Conservation (phyloP, 2,888 invertebrate species). For the Polia nebulosa region DNA sequence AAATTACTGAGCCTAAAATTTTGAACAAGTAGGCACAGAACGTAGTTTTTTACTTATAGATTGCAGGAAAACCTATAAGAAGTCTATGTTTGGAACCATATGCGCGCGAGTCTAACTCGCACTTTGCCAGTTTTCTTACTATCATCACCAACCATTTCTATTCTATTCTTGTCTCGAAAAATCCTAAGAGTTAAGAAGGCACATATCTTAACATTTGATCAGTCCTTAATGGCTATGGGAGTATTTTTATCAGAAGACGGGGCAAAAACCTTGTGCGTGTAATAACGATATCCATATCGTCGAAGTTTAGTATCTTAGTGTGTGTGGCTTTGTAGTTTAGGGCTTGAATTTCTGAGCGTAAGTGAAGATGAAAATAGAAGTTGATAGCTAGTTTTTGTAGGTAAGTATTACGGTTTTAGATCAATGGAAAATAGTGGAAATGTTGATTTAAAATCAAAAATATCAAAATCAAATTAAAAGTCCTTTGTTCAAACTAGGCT, state of each 20-base stretch:
- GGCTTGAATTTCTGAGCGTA: neutral
- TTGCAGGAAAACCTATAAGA: too few relatives aligned
- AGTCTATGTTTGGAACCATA: too few relatives aligned
- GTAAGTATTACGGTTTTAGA: too few relatives aligned
- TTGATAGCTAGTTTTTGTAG: neutral
- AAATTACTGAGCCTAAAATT: too few relatives aligned
- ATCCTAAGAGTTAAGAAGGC: slow-evolving; percentile 1
- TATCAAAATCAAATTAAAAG: too few relatives aligned
- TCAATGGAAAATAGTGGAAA: too few relatives aligned
- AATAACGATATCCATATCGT: slow-evolving; percentile 29
- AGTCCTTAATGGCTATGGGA: slow-evolving; percentile 4
- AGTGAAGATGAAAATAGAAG: neutral
- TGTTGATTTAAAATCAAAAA: too few relatives aligned
- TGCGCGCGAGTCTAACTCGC: too few relatives aligned
- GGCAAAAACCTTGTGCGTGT: slow-evolving; percentile 6
- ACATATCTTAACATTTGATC: slow-evolving; percentile 27
- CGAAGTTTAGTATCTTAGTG: neutral
- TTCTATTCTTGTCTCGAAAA: slow-evolving; percentile 14
- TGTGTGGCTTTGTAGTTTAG: neutral
- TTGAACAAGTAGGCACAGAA: too few relatives aligned
- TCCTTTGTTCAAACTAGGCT: too few relatives aligned
- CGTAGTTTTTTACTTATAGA: too few relatives aligned
- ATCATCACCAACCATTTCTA: neutral
- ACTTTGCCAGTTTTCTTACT: neutral
- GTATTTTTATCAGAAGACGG: neutral